Base-by-base conservation (phyloP, 2,888 invertebrate genomes). In the Penaeus monodon region DNA sequence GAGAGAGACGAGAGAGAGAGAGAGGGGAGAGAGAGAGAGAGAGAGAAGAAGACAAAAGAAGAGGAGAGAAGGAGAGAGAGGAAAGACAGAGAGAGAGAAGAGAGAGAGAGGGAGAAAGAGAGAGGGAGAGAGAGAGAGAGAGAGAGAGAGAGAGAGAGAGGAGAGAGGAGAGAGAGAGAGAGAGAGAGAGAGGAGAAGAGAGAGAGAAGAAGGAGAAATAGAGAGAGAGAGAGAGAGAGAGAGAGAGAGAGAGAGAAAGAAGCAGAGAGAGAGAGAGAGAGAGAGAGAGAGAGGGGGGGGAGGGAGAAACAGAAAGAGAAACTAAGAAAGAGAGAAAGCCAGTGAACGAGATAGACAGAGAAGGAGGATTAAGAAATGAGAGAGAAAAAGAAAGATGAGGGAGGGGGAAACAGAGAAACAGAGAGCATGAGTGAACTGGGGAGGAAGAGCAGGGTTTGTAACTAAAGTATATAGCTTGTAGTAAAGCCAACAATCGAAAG, bases 161-260 rank as follows among this genome's bases (percentile, higher is more conserved):
- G 73, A 29, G 73, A 33, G 17, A 73, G 20, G 33, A 3, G 22
- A 10, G n/a, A 8, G 70, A 2, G 33, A 29, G 65, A 29, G 65
- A 29, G 27, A 64, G 66, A 80, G 29, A 65, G 64, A 64, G 63
- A 81, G 44, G 38, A 20, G 57, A 29, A 74, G 74, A 33, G 44
- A 74, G 74, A 74, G 44, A 74, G 33, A 74, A 33, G 74, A 74
- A 44, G 38, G 44, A 74, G 79, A 79, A 65, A 79, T 65, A 79
- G 65, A 79, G 79, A 65, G 79, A 79, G 79, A 79, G 79, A 79
- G 65, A 79, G 33, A 65, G 65, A 79, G 79, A 79, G 79, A 79
- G 17, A 65, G 79, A 65, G 65, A 79, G 79, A 79, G 65, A 79
- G 65, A 79, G 65, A 65, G 79, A 79, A 65, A 79, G 79, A 79